A percentile compares a stretch with the other conserved stretches of the same genome.
These are phyloP conservation scores for Seriola aureovittata DNA, from an alignment of 2,113 vertebrate species.

Conservation along the genomic window DNA sequence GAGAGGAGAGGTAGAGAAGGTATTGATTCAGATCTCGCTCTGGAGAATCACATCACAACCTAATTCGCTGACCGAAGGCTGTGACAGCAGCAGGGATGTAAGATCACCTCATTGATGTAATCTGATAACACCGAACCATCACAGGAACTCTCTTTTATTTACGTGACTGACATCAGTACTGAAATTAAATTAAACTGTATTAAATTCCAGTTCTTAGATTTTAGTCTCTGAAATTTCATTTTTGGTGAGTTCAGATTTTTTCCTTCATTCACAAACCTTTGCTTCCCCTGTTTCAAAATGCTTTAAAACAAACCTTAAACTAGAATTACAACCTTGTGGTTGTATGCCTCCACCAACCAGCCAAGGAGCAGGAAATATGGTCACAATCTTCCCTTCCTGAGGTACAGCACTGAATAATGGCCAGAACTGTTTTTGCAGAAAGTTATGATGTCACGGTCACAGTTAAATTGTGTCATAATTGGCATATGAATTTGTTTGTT, in stretches of 20 bases:
- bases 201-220: not conserved
- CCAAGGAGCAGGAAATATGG: too few species aligned
- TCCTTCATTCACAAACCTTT: not conserved
- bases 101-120: slow-evolving; percentile 30
- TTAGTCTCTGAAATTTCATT: not conserved
- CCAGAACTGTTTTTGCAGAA: too few species aligned
- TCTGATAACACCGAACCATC: slow-evolving; percentile 12
- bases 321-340: too few species aligned
- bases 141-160: not conserved
- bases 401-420: too few species aligned
- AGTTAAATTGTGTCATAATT: too few species aligned
- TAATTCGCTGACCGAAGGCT: slow-evolving; percentile 54
- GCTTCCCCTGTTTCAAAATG: not conserved
- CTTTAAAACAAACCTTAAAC: not conserved
- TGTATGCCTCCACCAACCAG: too few species aligned
- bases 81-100: slow-evolving; percentile 39
- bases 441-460: too few species aligned
- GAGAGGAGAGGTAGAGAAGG: slow-evolving; percentile 53
- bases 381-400: too few species aligned
- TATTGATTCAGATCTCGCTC: slow-evolving; percentile 74
- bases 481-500: too few species aligned
- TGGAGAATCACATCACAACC: slow-evolving; percentile 71
- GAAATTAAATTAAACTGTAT: not conserved
- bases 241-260: not conserved
- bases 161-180: not conserved